Evolutionary conservation across 1,140 invertebrate species (phyloP), one percentile per base, ranked within the genome.

Genomic region (Pseudomyrmex gracilis): DNA sequence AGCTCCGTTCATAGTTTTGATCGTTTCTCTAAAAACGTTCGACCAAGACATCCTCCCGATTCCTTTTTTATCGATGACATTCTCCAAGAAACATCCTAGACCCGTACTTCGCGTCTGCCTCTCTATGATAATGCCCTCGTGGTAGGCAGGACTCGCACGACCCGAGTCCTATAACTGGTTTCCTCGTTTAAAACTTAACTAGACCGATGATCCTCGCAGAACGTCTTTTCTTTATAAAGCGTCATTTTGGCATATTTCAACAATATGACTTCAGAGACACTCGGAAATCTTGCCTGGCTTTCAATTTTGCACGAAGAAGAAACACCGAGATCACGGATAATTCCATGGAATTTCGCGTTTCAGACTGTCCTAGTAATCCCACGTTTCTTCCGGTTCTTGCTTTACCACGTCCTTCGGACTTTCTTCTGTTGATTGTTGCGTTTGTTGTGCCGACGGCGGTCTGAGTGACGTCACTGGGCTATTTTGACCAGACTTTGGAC

Each of bases 161-260:
- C 84, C 34, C 93, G 92, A 93, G 93, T 94, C 93, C 93, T 94
- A 93, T 94, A 91, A 93, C 92, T 94, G 93, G 93, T 90, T 93
- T 92, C 73, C 87, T 90, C 68, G 87, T 87, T 92, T 77, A 89
- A 89, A 92, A 92, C 90, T 92, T 92, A 92, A 91, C 89, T 92
- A 92, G 88, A 87, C 83, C 82, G 76, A 86, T 73, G 61, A 64
- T 83, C 77, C 68, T 68, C 73, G 70, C 22, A 64, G 76, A 85
- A 76, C 61, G 64, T 73, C 45, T 49, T 58, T 61, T 51, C n/a
- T 17, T 34, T 71, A 70, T 12, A 73, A 87, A 88, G 87, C 85
- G 70, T 86, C 49, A 15, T 87, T 88, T 88, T 88, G 87, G 87
- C 86, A 82, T 85, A 80, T 88, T 45, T 74, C 60, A 24, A 73